Evolutionary conservation across 2,888 invertebrate genomes (phyloP), one percentile per base, ranked within the genome.

Genomic region (Sesamia inferens): DNA sequence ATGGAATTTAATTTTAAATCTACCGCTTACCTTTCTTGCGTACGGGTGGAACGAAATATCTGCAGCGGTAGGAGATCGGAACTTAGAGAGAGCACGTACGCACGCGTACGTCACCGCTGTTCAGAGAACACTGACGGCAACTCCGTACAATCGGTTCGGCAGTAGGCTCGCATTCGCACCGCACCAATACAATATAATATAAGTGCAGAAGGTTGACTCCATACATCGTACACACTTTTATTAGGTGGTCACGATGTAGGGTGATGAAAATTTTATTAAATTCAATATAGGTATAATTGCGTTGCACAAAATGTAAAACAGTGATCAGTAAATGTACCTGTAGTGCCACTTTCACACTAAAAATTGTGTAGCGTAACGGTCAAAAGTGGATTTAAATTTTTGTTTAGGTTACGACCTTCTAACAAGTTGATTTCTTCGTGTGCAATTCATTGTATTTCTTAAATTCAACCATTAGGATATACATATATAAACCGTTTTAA

Each of bases 11-110:
- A 59, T 14, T 39, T 51, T 16, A 44, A 22, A 58, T 51, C 3
- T 42, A 74, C 6, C 24, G 44, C 82, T 73, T 42, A 81, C 81
- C 78, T 66, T 82, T 78, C 47, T 47, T 22, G 24, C 48, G 68
- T 64, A 61, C 48, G 61, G 70, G 19, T 54, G 68, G 14, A 58
- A 63, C 59, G 68, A 39, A 68, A 70, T 70, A 69, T 62, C 64
- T 61, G 63, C 67, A 54, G 19, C 61, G 59, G 55, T 51, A 55
- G n/a, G 44, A 39, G 58, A 58, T 47, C 54, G 58, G 54, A 68
- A 78, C 71, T 76, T 78, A 24, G 39, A 19, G 65, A 44, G 42
- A 47, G 57, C 47, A 48, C 31, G 31, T 11, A 62, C 65, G 68
- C 81, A 78, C 54, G 68, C 65, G 71, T 31, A 58, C 61, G 39